These are phyloP conservation scores for Brachyopa scutellaris DNA, from an alignment of 2,888 invertebrate genomes.

Conservation along the genomic window DNA sequence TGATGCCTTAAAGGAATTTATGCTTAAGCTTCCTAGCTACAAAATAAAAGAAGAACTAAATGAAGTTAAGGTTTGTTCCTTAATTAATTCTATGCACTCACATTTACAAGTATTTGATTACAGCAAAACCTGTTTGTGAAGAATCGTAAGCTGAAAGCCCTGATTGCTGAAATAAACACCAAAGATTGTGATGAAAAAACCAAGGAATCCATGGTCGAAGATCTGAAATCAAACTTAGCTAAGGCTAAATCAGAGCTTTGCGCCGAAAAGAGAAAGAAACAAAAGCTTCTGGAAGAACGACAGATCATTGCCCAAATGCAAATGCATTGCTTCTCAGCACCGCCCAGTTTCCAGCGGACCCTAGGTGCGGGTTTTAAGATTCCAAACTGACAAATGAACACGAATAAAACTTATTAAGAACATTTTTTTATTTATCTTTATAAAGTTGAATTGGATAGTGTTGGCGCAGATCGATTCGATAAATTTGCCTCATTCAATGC, in stretches of 20 bases:
- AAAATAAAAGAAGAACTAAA: constrained; percentile 80
- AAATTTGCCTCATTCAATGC: no score
- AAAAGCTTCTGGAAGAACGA: constrained; percentile 79
- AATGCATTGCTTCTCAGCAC: constrained; percentile 80
- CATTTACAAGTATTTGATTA: not conserved
- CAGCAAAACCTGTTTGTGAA: constrained; percentile 78
- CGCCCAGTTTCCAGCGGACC: constrained; percentile 77
- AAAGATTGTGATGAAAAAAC: constrained; percentile 78
- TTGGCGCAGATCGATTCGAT: no score
- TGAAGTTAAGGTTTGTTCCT: constrained; percentile 77
- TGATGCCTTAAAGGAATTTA: constrained; percentile 79
- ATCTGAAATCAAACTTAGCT: constrained; percentile 77
- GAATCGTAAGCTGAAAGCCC: constrained; percentile 79
- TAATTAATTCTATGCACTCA: not conserved
- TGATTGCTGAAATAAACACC: constrained; percentile 78
- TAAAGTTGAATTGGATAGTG: not conserved
- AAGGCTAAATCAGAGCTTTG: constrained; percentile 78
- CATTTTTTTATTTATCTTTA: not conserved
- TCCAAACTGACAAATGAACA: constrained; percentile 30
- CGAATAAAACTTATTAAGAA: not conserved
- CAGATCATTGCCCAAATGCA: constrained; percentile 80
- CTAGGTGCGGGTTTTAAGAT: constrained; percentile 79
- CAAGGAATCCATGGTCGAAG: constrained; percentile 77
- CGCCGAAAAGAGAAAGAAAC: constrained; percentile 79
- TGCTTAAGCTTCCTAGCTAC: constrained; percentile 80